Evolutionary conservation across 2,888 invertebrate genomes (phyloP).

Genomic region (Cyrtodaria siliqua): DNA sequence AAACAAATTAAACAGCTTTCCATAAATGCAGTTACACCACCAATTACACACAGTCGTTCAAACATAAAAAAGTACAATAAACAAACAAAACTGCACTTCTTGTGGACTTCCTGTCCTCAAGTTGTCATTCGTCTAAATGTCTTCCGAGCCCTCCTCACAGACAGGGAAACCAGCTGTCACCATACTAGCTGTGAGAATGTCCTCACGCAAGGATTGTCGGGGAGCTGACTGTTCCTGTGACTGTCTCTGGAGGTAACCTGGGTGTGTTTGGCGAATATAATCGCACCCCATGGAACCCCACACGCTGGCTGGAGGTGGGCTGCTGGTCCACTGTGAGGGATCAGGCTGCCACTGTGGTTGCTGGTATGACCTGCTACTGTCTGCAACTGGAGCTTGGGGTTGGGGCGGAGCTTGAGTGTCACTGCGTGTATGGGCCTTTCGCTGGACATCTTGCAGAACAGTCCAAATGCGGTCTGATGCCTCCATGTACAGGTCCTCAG

Average conservation of each 20-base stretch:
- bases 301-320: conserved; percentile 8
- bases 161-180: conserved; percentile 8
- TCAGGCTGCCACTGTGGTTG: conserved; percentile 16
- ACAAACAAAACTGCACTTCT: conserved; percentile 20
- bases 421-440: conserved; percentile 13
- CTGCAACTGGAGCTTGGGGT: conserved; percentile 1
- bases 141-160: conserved; percentile 19
- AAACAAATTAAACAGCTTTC: not conserved
- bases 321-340: conserved; percentile 4
- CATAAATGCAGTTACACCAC: conserved; percentile 9
- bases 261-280: conserved; percentile 24
- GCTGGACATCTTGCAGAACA: conserved; percentile 18
- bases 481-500: conserved; percentile 2
- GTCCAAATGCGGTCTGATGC: conserved; percentile 18
- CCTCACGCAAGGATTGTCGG: conserved; percentile 13
- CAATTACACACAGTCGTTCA: conserved; percentile 11
- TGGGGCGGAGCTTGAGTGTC: conserved; percentile 19
- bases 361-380: conserved; percentile 11
- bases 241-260: conserved; percentile 11
- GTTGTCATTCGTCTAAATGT: conserved; percentile 20
- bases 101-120: conserved; percentile 15
- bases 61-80: conserved; percentile 1
- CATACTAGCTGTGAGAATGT: conserved; percentile 7
- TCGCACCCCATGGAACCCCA: conserved; percentile 13
- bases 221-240: conserved; percentile 8